Percentiles rank a stretch among this genome's conserved stretches.
These are phyloP conservation scores for Rhizoglyphus robini DNA, from an alignment of 1,140 invertebrate genomes.

Conservation along the genomic window DNA sequence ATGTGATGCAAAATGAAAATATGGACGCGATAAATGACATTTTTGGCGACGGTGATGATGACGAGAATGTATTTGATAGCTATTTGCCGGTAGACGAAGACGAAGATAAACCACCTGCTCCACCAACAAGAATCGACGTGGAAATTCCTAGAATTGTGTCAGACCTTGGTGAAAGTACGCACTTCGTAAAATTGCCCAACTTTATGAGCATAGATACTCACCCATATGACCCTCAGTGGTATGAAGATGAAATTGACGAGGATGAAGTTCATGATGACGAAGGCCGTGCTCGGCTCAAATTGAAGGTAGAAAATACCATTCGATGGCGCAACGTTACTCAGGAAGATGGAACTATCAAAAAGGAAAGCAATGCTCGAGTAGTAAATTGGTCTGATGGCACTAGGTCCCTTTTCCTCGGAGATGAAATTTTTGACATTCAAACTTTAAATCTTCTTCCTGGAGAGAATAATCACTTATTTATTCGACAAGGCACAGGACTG, in stretches of 20 bases:
- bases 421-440: constrained; percentile 95
- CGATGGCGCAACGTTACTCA: constrained; percentile 79
- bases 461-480: constrained; percentile 86
- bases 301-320: constrained; percentile 72
- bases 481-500: constrained; percentile 83
- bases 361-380: constrained; percentile 88
- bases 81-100: constrained; percentile 23
- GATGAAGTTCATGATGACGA: constrained; percentile 96
- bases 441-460: constrained; percentile 73
- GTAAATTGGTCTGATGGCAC: constrained; percentile 94
- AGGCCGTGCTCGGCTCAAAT: constrained; percentile 59
- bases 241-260: constrained; percentile 98
- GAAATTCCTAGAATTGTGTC: constrained; percentile 89
- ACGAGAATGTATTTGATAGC: constrained; percentile 26
- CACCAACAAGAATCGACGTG: constrained; percentile 87
- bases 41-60: constrained; percentile 35
- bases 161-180: constrained; percentile 74
- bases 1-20: constrained; percentile 9
- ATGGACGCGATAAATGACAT: constrained; percentile 8
- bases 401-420: constrained; percentile 89
- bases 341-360: constrained; percentile 60
- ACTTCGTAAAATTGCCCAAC: constrained; percentile 88
- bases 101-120: constrained; percentile 42
- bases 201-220: constrained; percentile 55
- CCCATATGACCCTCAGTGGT: constrained; percentile 84